Conservation (phyloP, 1,140 invertebrate genomes). For the Phenacoccus solenopsis region DNA sequence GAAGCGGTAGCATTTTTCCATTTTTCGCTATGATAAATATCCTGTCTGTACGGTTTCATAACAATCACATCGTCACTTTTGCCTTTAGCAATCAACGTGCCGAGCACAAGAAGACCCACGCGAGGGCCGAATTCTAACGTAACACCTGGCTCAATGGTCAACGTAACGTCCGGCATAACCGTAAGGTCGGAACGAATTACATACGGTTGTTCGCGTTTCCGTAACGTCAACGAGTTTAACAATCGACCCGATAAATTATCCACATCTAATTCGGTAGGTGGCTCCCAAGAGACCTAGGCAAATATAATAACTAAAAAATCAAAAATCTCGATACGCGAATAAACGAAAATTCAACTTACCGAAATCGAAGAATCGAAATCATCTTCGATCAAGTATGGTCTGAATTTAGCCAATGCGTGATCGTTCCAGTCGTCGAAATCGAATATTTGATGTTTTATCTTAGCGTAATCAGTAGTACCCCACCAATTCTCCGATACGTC, state of each 20-base stretch:
- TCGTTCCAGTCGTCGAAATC: constrained; percentile 99
- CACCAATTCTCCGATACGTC: constrained; percentile 94
- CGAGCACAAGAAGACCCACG: constrained; percentile 91
- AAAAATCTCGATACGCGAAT: too few relatives aligned
- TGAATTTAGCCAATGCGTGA: constrained; percentile 80
- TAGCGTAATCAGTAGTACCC: constrained; percentile 58
- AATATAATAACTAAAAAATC: too few relatives aligned
- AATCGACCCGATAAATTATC: constrained; percentile 65
- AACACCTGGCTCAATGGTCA: constrained; percentile 82
- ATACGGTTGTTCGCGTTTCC: constrained; percentile 56
- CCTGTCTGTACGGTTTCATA: constrained; percentile 50
- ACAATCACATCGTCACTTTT: constrained; percentile 61
- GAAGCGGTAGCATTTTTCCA: background rate
- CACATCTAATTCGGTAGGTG: constrained; percentile 40
- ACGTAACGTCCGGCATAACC: constrained; percentile 80
- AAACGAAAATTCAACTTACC: constrained; percentile 29
- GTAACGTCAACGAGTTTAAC: constrained; percentile 54
- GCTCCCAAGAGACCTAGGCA: constrained; percentile 39
- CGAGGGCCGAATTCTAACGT: constrained; percentile 88
- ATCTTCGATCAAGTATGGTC: constrained; percentile 70
- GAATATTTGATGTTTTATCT: constrained; percentile 79
- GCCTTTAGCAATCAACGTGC: constrained; percentile 71
- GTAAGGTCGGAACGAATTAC: constrained; percentile 83
- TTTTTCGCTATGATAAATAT: background rate
- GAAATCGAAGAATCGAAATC: constrained; percentile 63